Conservation (phyloP, 1,140 invertebrate species). For the Melanaphis sacchari region DNA sequence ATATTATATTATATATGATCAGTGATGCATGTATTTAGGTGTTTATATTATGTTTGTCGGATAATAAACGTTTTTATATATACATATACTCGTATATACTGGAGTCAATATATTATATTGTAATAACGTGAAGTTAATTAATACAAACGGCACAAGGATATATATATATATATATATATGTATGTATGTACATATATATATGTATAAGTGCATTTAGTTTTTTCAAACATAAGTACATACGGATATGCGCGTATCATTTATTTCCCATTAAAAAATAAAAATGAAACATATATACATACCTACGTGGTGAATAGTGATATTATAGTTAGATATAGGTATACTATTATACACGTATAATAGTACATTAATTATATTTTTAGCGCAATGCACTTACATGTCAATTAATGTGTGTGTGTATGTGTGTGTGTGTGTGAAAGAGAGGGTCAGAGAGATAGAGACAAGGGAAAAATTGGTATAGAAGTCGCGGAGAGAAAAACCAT, state of each 20-base stretch:
- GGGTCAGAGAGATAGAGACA: no score
- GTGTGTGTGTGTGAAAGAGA: no score
- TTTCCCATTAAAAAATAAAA: background rate
- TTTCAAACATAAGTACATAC: background rate
- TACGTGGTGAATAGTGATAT: background rate
- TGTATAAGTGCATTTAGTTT: background rate
- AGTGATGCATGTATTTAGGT: background rate
- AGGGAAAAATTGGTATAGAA: no score
- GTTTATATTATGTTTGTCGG: background rate
- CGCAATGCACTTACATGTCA: background rate
- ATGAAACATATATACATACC: background rate
- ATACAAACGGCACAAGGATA: background rate
- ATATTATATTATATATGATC: slow-evolving; percentile 5
- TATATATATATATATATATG: background rate
- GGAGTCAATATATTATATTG: background rate
- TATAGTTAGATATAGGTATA: no score
- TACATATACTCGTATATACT: background rate
- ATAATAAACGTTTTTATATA: background rate
- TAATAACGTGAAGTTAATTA: background rate
- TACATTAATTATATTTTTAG: background rate
- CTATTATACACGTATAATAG: no score
- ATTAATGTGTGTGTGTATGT: no score
- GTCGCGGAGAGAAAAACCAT: background rate
- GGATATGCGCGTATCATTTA: background rate
- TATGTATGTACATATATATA: no score